Percentiles rank a stretch among this genome's conserved stretches.
These are phyloP conservation scores for Cebidichthys violaceus DNA, from an alignment of 2,113 vertebrate species.

Conservation along the genomic window DNA sequence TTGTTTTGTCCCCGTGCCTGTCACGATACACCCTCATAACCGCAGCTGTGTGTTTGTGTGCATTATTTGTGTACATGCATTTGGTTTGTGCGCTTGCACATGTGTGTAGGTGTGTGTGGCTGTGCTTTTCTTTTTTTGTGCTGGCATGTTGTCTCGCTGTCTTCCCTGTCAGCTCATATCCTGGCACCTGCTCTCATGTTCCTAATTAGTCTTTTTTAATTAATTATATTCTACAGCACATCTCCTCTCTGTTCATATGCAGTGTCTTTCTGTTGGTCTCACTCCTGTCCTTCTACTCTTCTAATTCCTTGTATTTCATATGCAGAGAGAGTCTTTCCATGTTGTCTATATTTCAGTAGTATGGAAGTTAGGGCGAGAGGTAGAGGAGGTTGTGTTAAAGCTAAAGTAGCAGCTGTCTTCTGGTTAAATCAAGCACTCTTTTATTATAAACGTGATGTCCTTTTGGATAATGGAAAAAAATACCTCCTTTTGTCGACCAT, in stretches of 20 bases:
- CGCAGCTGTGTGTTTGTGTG: constrained; percentile 79
- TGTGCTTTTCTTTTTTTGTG: constrained; percentile 71
- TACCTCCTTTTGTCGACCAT: not conserved
- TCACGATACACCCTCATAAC: constrained; percentile 88
- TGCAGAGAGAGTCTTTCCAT: constrained; percentile 14
- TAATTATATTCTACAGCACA: constrained; percentile 90
- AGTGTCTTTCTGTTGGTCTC: constrained; percentile 88
- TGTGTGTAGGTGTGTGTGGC: constrained; percentile 62
- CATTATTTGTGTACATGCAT: constrained; percentile 17
- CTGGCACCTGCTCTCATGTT: constrained; percentile 92
- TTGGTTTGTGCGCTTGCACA: constrained; percentile 29
- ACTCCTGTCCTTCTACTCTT: constrained; percentile 66
- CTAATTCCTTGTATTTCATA: constrained; percentile 55
- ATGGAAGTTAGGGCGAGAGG: not conserved
- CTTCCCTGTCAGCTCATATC: constrained; percentile 91
- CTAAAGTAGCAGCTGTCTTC: not conserved
- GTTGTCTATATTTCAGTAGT: not conserved
- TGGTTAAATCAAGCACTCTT: not conserved
- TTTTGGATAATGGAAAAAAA: constrained; percentile 3
- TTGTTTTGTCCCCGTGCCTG: constrained; percentile 89
- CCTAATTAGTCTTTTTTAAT: constrained; percentile 95
- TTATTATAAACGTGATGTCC: not conserved
- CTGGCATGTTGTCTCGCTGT: constrained; percentile 88
- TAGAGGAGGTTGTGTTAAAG: constrained; percentile 5
- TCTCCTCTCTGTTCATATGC: constrained; percentile 87